A percentile compares a stretch with the other conserved stretches of the same genome.
phyloP scores from a whole-genome alignment of 2,888 invertebrate species.

The Parnassius glacialis region DNA sequence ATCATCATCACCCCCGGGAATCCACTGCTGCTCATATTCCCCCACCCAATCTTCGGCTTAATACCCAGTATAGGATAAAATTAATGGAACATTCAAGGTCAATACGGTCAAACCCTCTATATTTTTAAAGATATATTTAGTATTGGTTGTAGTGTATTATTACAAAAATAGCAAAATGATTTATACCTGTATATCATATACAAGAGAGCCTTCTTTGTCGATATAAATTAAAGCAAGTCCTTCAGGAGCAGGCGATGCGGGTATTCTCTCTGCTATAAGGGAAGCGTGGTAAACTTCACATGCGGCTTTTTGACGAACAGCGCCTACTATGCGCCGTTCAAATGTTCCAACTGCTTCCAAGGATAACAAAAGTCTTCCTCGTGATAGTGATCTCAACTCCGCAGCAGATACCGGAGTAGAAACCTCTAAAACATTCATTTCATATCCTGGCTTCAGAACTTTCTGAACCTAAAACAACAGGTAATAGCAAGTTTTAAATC shows the following conservation, averaged over 20 bases:
- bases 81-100: no score
- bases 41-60: no score
- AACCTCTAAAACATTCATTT: conserved; percentile 89
- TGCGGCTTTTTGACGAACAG: conserved; percentile 86
- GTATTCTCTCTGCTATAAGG: conserved; percentile 77
- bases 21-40: no score
- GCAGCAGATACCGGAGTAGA: conserved; percentile 88
- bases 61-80: no score
- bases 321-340: conserved; percentile 84
- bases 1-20: no score
- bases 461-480: conserved; percentile 75
- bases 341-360: conserved; percentile 86
- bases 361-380: conserved; percentile 87
- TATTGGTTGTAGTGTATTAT: no score
- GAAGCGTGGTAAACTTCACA: conserved; percentile 91
- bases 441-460: conserved; percentile 87
- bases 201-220: conserved; percentile 88
- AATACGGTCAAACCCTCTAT: no score
- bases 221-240: conserved; percentile 90
- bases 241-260: conserved; percentile 70
- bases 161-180: no score
- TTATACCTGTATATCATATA: conserved; percentile 85
- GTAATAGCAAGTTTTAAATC: background rate
- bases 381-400: conserved; percentile 87
- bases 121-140: no score